Conservation (phyloP, 1,140 invertebrate species). For the Ectropis grisescens region DNA sequence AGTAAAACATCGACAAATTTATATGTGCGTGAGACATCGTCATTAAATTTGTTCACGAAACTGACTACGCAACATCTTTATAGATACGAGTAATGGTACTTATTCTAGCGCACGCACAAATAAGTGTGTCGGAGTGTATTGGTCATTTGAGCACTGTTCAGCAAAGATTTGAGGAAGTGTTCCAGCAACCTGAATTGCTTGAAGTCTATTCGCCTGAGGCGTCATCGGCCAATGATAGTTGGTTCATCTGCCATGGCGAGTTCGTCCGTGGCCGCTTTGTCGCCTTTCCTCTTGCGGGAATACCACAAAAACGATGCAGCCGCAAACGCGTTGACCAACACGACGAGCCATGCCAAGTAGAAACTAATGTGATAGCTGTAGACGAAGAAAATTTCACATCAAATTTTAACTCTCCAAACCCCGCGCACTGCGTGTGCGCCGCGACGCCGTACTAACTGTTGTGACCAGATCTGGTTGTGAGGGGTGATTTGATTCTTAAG, state of each 20-base stretch:
- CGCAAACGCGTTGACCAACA: constrained; percentile 78
- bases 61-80: too few species aligned
- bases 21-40: too few species aligned
- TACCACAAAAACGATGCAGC: constrained; percentile 83
- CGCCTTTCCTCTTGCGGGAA: constrained; percentile 86
- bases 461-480: too few species aligned
- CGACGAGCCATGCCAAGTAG: constrained; percentile 85
- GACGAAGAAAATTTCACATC: constrained; percentile 1
- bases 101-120: too few species aligned
- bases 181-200: constrained; percentile 23
- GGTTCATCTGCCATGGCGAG: constrained; percentile 87
- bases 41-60: too few species aligned
- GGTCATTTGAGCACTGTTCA: constrained; percentile 65
- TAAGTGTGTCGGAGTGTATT: constrained; percentile 47
- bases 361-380: constrained; percentile 80
- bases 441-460: too few species aligned
- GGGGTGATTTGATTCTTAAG: too few species aligned
- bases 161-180: constrained; percentile 39
- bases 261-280: constrained; percentile 83
- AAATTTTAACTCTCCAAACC: not conserved
- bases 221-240: constrained; percentile 85
- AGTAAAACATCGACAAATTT: too few species aligned
- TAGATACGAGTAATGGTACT: too few species aligned
- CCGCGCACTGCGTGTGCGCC: too few species aligned
- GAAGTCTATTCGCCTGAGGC: constrained; percentile 11